Percentiles rank a stretch among this genome's conserved stretches.
Conservation (phyloP, 2,113 vertebrate species). For the Danionella cerebrum region DNA sequence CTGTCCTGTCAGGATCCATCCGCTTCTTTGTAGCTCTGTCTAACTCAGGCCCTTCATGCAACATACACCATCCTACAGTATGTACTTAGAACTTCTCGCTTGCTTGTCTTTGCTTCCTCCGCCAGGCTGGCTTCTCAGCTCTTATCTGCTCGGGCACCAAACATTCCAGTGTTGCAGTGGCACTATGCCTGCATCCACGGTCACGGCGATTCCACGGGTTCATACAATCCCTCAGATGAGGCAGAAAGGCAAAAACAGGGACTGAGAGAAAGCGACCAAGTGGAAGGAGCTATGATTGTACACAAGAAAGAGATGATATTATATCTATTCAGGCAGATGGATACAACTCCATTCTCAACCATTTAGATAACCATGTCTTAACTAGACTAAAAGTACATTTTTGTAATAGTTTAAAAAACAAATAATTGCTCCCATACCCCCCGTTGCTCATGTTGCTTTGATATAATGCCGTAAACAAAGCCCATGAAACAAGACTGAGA, state of each 20-base stretch:
- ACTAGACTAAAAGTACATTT: no score
- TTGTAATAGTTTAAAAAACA: background rate
- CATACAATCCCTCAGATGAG: constrained; percentile 64
- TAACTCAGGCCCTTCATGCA: constrained; percentile 15
- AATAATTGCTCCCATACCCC: no score
- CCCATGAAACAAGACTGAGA: background rate
- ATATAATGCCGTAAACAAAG: constrained; percentile 27
- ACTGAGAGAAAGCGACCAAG: constrained; percentile 22
- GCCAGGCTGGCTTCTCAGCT: constrained; percentile 66
- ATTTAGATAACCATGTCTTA: no score
- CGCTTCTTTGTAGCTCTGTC: constrained; percentile 5
- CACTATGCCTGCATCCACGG: constrained; percentile 72
- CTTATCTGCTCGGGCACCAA: constrained; percentile 74
- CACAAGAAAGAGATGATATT: constrained; percentile 27
- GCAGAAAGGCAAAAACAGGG: constrained; percentile 36
- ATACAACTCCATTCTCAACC: no score
- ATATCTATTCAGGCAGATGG: background rate
- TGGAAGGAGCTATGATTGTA: constrained; percentile 30
- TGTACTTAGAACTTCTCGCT: constrained; percentile 31
- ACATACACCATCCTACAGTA: constrained; percentile 23
- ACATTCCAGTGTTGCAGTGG: constrained; percentile 73
- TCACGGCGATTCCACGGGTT: constrained; percentile 73
- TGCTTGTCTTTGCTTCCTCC: constrained; percentile 38
- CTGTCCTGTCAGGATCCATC: constrained; percentile 2
- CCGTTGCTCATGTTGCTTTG: background rate